Conservation (phyloP, 2,113 vertebrate species). For the Embiotoca jacksoni region DNA sequence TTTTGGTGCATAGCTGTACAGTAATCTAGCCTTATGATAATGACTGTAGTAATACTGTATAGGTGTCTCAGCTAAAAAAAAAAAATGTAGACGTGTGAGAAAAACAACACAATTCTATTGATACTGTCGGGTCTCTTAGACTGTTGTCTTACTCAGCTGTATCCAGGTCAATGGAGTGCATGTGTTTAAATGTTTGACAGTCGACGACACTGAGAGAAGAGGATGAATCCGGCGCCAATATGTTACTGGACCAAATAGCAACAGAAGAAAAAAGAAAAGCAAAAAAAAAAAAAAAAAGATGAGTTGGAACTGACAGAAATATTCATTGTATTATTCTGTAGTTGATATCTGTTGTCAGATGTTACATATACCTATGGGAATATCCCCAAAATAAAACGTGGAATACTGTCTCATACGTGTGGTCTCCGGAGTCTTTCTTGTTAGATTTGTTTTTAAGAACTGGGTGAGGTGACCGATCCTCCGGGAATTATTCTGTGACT, state of each 20-base stretch:
- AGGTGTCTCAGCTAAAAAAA: constrained; percentile 80
- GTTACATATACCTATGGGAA: constrained; percentile 94
- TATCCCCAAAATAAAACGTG: constrained; percentile 94
- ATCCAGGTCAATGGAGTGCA: constrained; percentile 91
- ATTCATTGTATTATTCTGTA: constrained; percentile 82
- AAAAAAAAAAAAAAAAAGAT: constrained; percentile 37
- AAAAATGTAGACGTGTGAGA: constrained; percentile 54
- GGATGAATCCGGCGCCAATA: constrained; percentile 85
- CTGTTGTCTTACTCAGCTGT: constrained; percentile 86
- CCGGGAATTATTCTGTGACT: neutral
- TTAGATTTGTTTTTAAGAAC: neutral
- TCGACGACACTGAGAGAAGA: constrained; percentile 82
- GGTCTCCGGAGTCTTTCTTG: constrained; percentile 23
- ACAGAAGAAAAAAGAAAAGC: constrained; percentile 45
- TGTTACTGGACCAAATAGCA: constrained; percentile 92
- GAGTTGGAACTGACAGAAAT: constrained; percentile 64
- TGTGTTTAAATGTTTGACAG: constrained; percentile 89
- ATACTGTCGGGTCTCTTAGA: constrained; percentile 83
- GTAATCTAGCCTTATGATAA: constrained; percentile 88
- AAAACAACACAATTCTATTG: constrained; percentile 67
- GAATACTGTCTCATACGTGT: constrained; percentile 75
- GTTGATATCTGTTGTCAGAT: constrained; percentile 84
- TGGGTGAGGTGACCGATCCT: neutral
- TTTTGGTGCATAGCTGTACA: constrained; percentile 91
- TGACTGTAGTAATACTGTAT: constrained; percentile 78